Conservation (phyloP, 2,888 invertebrate species). For the Alloplasta piceator region DNA sequence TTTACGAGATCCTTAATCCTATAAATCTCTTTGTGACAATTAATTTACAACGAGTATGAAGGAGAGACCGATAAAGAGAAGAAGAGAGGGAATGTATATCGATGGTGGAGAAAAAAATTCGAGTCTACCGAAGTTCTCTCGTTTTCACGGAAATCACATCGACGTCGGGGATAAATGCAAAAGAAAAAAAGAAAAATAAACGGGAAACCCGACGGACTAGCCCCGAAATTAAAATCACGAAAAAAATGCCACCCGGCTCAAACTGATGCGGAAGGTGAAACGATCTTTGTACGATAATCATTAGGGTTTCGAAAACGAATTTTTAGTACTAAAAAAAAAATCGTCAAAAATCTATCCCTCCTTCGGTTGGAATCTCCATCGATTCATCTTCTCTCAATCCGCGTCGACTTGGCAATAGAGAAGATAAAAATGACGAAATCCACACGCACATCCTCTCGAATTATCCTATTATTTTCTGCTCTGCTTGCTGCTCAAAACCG, state of each 20-base stretch:
- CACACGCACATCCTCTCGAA: conserved; percentile 30
- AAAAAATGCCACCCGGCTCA: neutral
- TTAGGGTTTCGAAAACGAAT: no score
- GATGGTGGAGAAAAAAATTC: conserved; percentile 20
- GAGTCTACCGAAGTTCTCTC: conserved; percentile 28
- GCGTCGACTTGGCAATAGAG: conserved; percentile 3
- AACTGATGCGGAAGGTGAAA: no score
- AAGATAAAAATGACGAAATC: conserved; percentile 14
- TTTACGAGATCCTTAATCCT: neutral
- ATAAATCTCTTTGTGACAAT: conserved; percentile 43
- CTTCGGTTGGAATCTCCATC: neutral
- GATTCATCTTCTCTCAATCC: neutral
- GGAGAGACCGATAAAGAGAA: conserved; percentile 14
- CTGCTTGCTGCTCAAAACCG: conserved; percentile 66
- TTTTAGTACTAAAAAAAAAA: no score
- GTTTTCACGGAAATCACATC: conserved; percentile 31
- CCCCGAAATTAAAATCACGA: neutral
- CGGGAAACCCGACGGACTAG: conserved; percentile 19
- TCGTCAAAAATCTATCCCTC: neutral
- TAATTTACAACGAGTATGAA: conserved; percentile 54
- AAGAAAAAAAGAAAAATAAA: conserved; percentile 10
- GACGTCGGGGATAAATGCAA: conserved; percentile 14
- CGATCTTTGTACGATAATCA: no score
- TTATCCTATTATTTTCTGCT: conserved; percentile 74
- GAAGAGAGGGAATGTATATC: conserved; percentile 39